Evolutionary conservation across 2,888 invertebrate genomes (phyloP).

Genomic region (Leptarthrus brevirostris): DNA sequence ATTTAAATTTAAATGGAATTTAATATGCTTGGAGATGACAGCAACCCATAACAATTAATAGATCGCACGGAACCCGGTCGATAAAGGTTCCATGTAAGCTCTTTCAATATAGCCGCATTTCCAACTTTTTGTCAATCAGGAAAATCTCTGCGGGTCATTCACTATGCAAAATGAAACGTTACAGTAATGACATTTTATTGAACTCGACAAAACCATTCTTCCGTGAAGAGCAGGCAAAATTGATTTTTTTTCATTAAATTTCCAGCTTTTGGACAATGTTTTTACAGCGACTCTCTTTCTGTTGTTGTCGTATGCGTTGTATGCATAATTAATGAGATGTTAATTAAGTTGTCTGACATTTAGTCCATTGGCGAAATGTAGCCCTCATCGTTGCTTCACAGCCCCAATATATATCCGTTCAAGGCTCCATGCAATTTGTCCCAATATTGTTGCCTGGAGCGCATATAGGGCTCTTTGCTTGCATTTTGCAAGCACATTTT

Average conservation of each 20-base stretch:
- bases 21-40: no score
- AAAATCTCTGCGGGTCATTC: no score
- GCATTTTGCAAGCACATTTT: not conserved
- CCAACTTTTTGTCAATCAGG: not conserved
- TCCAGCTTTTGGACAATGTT: constrained; percentile 11
- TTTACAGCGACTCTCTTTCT: not conserved
- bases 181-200: constrained; percentile 24
- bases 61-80: no score
- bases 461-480: not conserved
- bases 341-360: constrained; percentile 49
- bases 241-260: constrained; percentile 27
- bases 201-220: not conserved
- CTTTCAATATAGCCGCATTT: not conserved
- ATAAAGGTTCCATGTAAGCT: no score
- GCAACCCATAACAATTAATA: no score
- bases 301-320: constrained; percentile 30
- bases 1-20: no score
- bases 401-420: constrained; percentile 1
- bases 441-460: not conserved
- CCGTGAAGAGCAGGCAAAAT: constrained; percentile 23
- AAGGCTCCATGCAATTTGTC: constrained; percentile 1
- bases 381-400: not conserved
- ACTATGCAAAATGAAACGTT: not conserved
- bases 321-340: constrained; percentile 50
- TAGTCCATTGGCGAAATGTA: constrained; percentile 39